Evolutionary conservation across 2,888 invertebrate genomes (phyloP), one percentile per base, ranked within the genome.

Genomic region (Lepidocyrtoides sp.): DNA sequence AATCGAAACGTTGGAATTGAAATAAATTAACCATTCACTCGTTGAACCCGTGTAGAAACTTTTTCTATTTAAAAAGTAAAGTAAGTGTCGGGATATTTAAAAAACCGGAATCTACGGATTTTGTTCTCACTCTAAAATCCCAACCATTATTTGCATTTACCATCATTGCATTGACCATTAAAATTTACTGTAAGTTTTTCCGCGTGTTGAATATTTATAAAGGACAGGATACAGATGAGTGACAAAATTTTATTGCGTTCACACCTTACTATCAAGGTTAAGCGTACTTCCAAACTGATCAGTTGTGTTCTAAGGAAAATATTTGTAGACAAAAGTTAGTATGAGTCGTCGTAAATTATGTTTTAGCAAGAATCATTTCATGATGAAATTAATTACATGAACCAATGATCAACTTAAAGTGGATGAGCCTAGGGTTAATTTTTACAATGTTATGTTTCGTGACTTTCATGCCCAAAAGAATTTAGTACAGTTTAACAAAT

Each of bases 401-500:
- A 48, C 4, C 10, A 57, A 20, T 20, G 2, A 2, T 48, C 14
- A 48, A 5, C 7, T 12, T 48, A 12, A 48, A 14, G 2, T 41
- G 41, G 41, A 8, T 48, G 2, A n/a, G n/a, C n/a, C 14, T 57
- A 20, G 57, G 57, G 4, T 57, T 20, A 57, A 57, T 1, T 57
- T 20, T 57, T 57, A 5, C 3, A 12, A 48, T 57, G 23, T 20
- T 57, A n/a, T n/a, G n/a, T n/a, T n/a, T 57, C 57, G 57, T 57
- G 57, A 57, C 57, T 57, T 57, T 57, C 57, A 57, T 57, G 57
- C 4, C 57, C 57, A 57, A 57, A 57, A 57, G 57, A 20, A 57
- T 20, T 20, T 20, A 57, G 20, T 57, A 20, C 23, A 57, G 20
- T 57, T 5, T 20, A 57, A 57, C 57, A 57, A 57, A 57, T 57